Evolutionary conservation across 2,797 vertebrate genomes (phyloP).

Genomic region (Diceros bicornis): DNA sequence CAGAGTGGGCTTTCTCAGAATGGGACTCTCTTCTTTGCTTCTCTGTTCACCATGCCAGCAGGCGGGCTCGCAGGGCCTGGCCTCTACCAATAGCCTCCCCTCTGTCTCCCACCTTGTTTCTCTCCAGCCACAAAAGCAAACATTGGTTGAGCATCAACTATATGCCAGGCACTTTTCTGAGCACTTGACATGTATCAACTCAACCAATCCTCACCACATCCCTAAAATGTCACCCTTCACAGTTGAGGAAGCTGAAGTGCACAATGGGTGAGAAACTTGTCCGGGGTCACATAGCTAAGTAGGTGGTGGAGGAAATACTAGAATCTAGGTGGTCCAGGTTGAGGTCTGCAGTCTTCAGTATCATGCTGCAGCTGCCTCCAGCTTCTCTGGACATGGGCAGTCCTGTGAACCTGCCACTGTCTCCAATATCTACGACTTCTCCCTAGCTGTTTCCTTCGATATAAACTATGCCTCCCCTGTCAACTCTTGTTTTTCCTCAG

Average conservation of each 20-base stretch:
- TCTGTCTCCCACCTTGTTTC: not conserved
- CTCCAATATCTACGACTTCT: not conserved
- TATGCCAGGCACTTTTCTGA: not conserved
- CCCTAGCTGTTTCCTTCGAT: not conserved
- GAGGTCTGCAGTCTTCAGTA: not conserved
- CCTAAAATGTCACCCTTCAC: not conserved
- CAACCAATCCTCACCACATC: not conserved
- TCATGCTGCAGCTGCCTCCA: not conserved
- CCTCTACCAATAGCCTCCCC: not conserved
- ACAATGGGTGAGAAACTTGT: not conserved
- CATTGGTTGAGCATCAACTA: not conserved
- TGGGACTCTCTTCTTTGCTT: not conserved
- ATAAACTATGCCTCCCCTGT: not conserved
- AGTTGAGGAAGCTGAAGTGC: not conserved
- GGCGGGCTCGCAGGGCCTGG: not conserved
- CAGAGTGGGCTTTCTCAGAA: not conserved
- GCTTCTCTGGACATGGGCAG: not conserved
- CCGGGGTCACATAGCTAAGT: not conserved
- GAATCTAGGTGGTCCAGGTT: not conserved
- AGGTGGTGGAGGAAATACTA: not conserved
- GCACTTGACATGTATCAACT: not conserved
- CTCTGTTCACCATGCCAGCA: not conserved
- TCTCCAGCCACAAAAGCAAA: not conserved
- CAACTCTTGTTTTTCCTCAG: not conserved
- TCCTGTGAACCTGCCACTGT: not conserved